Percentiles rank a stretch among this genome's conserved stretches.
Conservation (phyloP, 1,140 invertebrate species). For the Drosophila sulfurigaster region DNA sequence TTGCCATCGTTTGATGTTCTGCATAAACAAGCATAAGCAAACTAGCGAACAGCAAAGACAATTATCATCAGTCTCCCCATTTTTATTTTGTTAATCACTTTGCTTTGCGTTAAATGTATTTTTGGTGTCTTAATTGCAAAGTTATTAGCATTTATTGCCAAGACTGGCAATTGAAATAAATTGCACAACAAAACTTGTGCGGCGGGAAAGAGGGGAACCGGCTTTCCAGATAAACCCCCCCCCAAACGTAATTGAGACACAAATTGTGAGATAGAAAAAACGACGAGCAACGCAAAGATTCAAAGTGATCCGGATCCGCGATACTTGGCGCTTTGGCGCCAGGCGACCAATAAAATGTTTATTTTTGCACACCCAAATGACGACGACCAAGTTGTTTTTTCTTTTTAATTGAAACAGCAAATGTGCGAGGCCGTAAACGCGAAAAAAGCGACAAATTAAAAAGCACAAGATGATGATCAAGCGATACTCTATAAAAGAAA, state of each 20-base stretch:
- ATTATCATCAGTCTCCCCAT: constrained; percentile 21
- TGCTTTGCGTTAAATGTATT: constrained; percentile 60
- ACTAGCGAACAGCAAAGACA: constrained; percentile 19
- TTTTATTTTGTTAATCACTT: constrained; percentile 52
- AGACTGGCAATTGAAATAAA: constrained; percentile 70
- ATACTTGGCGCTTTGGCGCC: constrained; percentile 60
- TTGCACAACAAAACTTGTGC: constrained; percentile 47
- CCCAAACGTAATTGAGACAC: constrained; percentile 33
- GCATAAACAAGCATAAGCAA: constrained; percentile 17
- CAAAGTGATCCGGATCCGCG: constrained; percentile 36
- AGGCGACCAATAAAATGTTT: constrained; percentile 74
- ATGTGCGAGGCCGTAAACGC: constrained; percentile 29
- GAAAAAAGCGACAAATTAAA: constrained; percentile 12
- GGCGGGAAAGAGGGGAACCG: neutral
- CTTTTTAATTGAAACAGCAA: constrained; percentile 68
- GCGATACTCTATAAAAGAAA: neutral
- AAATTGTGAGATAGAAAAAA: constrained; percentile 43
- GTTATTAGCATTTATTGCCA: constrained; percentile 64
- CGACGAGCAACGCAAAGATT: constrained; percentile 27
- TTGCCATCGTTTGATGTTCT: constrained; percentile 60
- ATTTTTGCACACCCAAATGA: constrained; percentile 67
- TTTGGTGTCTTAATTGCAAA: constrained; percentile 64
- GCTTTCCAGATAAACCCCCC: constrained; percentile 42
- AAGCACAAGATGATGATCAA: neutral
- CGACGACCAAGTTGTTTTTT: constrained; percentile 51